Evolutionary conservation across 2,113 vertebrate species (phyloP).

Genomic region (Mola mola): DNA sequence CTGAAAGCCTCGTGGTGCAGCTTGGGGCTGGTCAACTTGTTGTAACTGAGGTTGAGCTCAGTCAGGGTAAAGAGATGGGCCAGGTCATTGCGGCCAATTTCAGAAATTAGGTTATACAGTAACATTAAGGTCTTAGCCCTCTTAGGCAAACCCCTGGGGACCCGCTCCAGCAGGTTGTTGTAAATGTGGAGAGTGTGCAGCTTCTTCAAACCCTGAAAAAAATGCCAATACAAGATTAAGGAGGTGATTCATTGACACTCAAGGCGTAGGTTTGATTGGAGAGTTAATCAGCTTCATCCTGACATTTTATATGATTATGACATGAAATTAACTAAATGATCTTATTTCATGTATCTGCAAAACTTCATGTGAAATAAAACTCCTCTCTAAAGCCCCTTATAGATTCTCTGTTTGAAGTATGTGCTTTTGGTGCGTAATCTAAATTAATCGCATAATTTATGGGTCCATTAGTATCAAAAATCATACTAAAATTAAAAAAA

Average conservation of each 20-base stretch:
- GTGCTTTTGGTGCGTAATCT: too few species aligned
- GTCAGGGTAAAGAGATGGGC: conserved; percentile 89
- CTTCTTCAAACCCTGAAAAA: conserved; percentile 92
- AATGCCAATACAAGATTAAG: background rate
- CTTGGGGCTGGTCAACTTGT: conserved; percentile 88
- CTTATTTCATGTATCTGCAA: too few species aligned
- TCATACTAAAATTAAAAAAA: too few species aligned
- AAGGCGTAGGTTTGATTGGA: too few species aligned
- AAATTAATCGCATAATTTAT: too few species aligned
- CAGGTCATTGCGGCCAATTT: conserved; percentile 93
- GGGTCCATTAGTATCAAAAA: too few species aligned
- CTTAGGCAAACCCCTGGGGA: conserved; percentile 91
- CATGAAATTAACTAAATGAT: too few species aligned
- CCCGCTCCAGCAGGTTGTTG: conserved; percentile 93
- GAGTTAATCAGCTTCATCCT: too few species aligned
- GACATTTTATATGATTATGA: too few species aligned
- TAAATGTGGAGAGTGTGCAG: conserved; percentile 97
- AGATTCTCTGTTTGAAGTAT: too few species aligned
- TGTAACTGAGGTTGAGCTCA: conserved; percentile 98
- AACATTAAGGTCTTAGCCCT: conserved; percentile 95
- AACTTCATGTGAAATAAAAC: too few species aligned
- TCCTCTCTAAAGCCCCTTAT: too few species aligned
- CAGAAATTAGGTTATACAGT: conserved; percentile 91
- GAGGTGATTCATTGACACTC: background rate
- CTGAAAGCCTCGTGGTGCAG: conserved; percentile 94